Conservation (phyloP, 2,797 vertebrate genomes). For the Zenarchopterus dispar region DNA sequence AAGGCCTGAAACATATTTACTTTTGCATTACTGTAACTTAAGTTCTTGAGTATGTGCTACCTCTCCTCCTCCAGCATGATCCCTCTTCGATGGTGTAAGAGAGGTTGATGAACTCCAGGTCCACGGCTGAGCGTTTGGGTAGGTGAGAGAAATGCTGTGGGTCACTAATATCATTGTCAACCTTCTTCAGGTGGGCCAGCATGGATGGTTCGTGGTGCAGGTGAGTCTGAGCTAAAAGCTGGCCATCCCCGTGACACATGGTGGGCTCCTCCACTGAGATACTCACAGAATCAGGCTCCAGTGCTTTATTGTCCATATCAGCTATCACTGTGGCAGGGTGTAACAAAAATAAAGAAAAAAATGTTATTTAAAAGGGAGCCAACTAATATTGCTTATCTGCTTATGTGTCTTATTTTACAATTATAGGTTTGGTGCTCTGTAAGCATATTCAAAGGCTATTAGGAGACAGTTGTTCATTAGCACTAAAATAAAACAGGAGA, state of each 20-base stretch:
- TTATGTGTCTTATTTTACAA: too few relatives aligned
- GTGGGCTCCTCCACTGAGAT: conserved; percentile 68
- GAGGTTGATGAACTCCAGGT: conserved; percentile 90
- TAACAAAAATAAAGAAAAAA: conserved; percentile 8
- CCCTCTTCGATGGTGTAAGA: conserved; percentile 92
- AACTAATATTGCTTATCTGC: too few relatives aligned
- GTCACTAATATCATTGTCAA: conserved; percentile 75
- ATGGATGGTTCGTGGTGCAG: conserved; percentile 62
- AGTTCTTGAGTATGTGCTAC: conserved; percentile 29
- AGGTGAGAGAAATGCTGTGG: conserved; percentile 88
- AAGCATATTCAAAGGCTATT: too few relatives aligned
- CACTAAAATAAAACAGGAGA: too few relatives aligned
- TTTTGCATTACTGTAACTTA: too few relatives aligned
- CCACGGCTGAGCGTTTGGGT: conserved; percentile 89
- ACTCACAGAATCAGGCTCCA: conserved; percentile 67
- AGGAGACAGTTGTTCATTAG: too few relatives aligned
- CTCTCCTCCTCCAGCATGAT: conserved; percentile 86
- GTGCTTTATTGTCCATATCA: conserved; percentile 69
- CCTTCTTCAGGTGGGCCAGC: conserved; percentile 72
- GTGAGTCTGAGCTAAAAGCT: conserved; percentile 40
- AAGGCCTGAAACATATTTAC: too few relatives aligned
- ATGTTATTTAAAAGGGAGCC: too few relatives aligned
- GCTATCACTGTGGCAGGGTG: conserved; percentile 26
- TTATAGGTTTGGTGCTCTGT: too few relatives aligned
- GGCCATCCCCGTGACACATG: conserved; percentile 59